Evolutionary conservation across 2,888 invertebrate genomes (phyloP).

Genomic region (Brachypterus glaber): DNA sequence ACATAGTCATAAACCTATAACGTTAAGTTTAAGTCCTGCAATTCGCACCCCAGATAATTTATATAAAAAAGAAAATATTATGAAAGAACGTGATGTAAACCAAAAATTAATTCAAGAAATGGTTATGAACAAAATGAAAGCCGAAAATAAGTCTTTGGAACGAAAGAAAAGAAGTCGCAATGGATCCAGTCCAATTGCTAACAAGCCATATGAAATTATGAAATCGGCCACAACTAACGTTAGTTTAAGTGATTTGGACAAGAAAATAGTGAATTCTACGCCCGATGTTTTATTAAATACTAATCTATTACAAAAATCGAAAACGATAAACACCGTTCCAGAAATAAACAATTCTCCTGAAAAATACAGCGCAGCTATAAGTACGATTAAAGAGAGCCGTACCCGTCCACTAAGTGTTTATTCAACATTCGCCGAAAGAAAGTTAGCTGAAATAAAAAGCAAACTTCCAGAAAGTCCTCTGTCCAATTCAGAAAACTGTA

Average conservation of each 20-base stretch:
- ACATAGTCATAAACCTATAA: constrained; percentile 20
- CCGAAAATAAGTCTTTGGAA: constrained; percentile 55
- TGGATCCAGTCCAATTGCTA: constrained; percentile 30
- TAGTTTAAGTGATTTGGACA: constrained; percentile 20
- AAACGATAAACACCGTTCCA: constrained; percentile 20
- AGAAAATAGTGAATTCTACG: constrained; percentile 21
- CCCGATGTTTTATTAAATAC: constrained; percentile 34
- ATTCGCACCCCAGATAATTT: constrained; percentile 29
- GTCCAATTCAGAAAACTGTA: constrained; percentile 38
- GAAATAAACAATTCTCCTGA: constrained; percentile 17
- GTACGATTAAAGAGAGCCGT: constrained; percentile 20
- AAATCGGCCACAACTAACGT: constrained; percentile 35
- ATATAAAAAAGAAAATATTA: constrained; percentile 55
- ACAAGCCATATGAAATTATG: constrained; percentile 29
- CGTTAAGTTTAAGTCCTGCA: constrained; percentile 22
- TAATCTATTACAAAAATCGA: constrained; percentile 29
- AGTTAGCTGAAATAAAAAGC: constrained; percentile 6
- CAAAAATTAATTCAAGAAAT: constrained; percentile 75
- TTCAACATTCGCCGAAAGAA: constrained; percentile 23
- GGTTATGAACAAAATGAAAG: constrained; percentile 68
- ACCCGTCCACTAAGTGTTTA: constrained; percentile 28
- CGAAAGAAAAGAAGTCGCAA: constrained; percentile 47
- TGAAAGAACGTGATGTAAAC: constrained; percentile 71
- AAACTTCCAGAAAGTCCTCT: constrained; percentile 21
- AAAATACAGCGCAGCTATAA: constrained; percentile 19